These are phyloP conservation scores for Drosophila sucinea DNA, from an alignment of 1,140 invertebrate genomes.

Conservation along the genomic window DNA sequence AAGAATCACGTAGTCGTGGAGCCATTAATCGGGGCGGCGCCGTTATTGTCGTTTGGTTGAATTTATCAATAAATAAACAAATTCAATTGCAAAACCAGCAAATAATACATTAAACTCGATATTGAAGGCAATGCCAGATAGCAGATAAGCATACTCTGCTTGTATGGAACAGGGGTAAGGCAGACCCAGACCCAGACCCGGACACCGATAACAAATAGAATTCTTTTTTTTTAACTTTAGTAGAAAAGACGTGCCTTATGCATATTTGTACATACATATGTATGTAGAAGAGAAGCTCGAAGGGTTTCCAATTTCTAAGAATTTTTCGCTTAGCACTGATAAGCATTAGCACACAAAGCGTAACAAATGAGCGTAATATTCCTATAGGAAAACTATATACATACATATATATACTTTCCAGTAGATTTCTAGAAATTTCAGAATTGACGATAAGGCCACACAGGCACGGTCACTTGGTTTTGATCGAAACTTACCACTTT, in stretches of 20 bases:
- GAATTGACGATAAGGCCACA: slow-evolving; percentile 47
- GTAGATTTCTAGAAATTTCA: slow-evolving; percentile 58
- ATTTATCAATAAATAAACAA: slow-evolving; percentile 52
- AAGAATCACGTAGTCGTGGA: slow-evolving; percentile 17
- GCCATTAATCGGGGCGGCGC: slow-evolving; percentile 34
- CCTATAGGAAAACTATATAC: not conserved
- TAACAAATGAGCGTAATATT: slow-evolving; percentile 11
- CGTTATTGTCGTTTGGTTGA: slow-evolving; percentile 22
- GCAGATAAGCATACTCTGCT: slow-evolving; percentile 14
- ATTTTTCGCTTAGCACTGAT: slow-evolving; percentile 32
- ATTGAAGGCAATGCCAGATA: slow-evolving; percentile 30
- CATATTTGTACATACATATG: no score
- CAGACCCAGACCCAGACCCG: not conserved
- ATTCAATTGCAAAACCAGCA: slow-evolving; percentile 64
- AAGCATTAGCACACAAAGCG: slow-evolving; percentile 26
- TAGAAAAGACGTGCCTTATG: not conserved
- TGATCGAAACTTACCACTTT: slow-evolving; percentile 70
- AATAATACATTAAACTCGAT: slow-evolving; percentile 47
- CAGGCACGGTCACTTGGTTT: not conserved
- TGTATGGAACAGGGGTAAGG: slow-evolving; percentile 19
- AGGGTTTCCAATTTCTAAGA: slow-evolving; percentile 51
- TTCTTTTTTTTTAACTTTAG: no score
- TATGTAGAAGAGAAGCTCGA: not conserved
- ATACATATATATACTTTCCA: not conserved
- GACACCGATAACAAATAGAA: slow-evolving; percentile 5